phyloP scores from a whole-genome alignment of 2,888 invertebrate species.

The Sphaeridia pumilis region DNA sequence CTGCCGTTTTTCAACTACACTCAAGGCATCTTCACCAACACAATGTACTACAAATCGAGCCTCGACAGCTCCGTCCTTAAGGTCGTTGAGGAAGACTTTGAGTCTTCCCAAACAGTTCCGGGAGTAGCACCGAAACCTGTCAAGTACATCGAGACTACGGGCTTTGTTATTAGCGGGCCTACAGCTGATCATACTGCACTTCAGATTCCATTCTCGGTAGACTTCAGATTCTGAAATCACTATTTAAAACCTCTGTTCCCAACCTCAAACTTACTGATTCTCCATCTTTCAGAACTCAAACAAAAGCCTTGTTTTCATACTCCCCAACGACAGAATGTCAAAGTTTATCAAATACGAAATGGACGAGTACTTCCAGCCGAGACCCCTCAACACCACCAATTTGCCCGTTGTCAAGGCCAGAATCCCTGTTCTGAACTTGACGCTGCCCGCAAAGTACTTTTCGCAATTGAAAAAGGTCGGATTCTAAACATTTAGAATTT shows the following conservation, averaged over 20 bases:
- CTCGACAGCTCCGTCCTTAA: conserved; percentile 22
- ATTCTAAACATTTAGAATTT: not conserved
- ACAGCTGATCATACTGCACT: conserved; percentile 24
- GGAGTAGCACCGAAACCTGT: not conserved
- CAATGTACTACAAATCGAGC: conserved; percentile 25
- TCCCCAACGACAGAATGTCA: conserved; percentile 20
- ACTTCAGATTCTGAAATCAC: not conserved
- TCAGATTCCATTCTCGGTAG: conserved; percentile 27
- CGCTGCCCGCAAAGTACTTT: conserved; percentile 19
- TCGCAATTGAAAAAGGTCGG: not conserved
- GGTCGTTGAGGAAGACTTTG: conserved; percentile 23
- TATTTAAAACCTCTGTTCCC: not conserved
- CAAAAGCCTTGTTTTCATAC: conserved; percentile 28
- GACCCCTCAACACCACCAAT: conserved; percentile 19
- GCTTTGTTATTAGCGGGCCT: conserved; percentile 19
- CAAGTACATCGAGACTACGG: conserved; percentile 27
- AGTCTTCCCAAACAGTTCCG: not conserved
- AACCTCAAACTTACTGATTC: not conserved
- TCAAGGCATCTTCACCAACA: conserved; percentile 28
- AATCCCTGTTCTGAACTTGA: conserved; percentile 29
- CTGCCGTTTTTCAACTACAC: conserved; percentile 29
- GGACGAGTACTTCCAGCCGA: conserved; percentile 21
- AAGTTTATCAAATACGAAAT: conserved; percentile 19
- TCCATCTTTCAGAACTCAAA: conserved; percentile 18
- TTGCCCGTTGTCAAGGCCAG: conserved; percentile 21